Evolutionary conservation across 1,140 invertebrate species (phyloP), one percentile per base, ranked within the genome.

Genomic region (Gonioctena quinquepunctata): DNA sequence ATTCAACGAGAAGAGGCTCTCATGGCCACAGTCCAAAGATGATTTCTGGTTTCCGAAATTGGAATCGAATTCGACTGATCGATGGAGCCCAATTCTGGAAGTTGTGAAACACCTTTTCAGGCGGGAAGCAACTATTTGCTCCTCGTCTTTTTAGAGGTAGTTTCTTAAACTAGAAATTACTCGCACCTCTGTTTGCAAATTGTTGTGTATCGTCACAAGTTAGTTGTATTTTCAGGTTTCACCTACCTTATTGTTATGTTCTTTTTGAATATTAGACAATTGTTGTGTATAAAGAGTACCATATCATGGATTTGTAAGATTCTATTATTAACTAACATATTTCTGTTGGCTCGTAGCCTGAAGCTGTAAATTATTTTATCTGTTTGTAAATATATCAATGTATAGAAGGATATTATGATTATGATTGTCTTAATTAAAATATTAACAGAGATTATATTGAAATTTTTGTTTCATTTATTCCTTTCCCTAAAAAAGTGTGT

Each of bases 401-500:
- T 82, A 83, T 82, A 82, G 80, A 79, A 83, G 76, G 81, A 81
- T 78, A 79, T 80, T 79, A 82, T 77, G 73, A 80, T 80, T 78
- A 82, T 81, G 71, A 82, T 83, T 83, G 81, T 83, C 82, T 80
- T 81, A 74, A 83, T 80, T 82, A 80, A 83, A 83, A 77, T 78
- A 81, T 80, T 79, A 79, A 81, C 78, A 81, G 69, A 82, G 75
- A 79, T 42, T 68, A 68, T 68, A 66, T 66, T 22, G 23, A 28
- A 42, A 62, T 7, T 62, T 48, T 26, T 21, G 60, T 62, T 62
- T 62, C 7, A 62, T 42, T 62, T 42, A 42, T 42, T n/a, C n/a
- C n/a, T n/a, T n/a, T n/a, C n/a, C n/a, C n/a, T n/a, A n/a, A n/a
- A n/a, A n/a, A n/a, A n/a, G n/a, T n/a, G n/a, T n/a, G n/a, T n/a